Evolutionary conservation across 1,140 invertebrate species (phyloP).

Genomic region (Bombus consobrinus): DNA sequence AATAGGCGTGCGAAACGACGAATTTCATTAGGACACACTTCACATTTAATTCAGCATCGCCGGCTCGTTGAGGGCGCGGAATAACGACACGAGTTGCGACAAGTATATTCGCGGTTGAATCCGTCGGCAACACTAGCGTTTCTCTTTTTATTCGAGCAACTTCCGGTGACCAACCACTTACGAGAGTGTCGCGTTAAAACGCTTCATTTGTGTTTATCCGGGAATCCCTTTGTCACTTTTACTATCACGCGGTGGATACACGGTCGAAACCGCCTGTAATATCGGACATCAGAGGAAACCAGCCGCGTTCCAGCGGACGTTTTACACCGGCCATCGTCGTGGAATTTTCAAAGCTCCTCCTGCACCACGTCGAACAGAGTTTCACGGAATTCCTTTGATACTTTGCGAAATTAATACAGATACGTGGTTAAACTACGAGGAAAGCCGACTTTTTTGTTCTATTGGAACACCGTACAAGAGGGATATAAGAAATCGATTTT

Average conservation of each 20-base stretch:
- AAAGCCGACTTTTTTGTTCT: neutral
- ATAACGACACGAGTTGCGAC: constrained; percentile 14
- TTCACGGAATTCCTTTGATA: constrained; percentile 45
- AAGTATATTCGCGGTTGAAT: neutral
- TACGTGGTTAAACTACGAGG: neutral
- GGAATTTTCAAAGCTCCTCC: constrained; percentile 57
- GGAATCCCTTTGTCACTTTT: constrained; percentile 59
- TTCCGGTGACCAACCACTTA: neutral
- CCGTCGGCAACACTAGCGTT: neutral
- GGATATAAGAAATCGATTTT: neutral
- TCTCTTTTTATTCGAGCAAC: constrained; percentile 19
- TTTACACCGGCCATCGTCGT: constrained; percentile 51
- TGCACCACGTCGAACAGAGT: constrained; percentile 45
- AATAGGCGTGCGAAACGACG: constrained; percentile 20
- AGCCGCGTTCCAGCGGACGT: constrained; percentile 53
- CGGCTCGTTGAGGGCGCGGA: too few relatives aligned
- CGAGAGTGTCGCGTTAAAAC: neutral
- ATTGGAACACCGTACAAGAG: neutral
- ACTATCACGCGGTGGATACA: constrained; percentile 47
- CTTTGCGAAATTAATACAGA: constrained; percentile 8
- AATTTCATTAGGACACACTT: constrained; percentile 45
- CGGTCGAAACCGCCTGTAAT: constrained; percentile 35
- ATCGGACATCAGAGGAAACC: constrained; percentile 56
- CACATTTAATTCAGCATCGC: constrained; percentile 27
- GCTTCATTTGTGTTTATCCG: constrained; percentile 53